Base-by-base conservation (phyloP, 2,797 vertebrate species). In the Otolemur crassicaudatus region DNA sequence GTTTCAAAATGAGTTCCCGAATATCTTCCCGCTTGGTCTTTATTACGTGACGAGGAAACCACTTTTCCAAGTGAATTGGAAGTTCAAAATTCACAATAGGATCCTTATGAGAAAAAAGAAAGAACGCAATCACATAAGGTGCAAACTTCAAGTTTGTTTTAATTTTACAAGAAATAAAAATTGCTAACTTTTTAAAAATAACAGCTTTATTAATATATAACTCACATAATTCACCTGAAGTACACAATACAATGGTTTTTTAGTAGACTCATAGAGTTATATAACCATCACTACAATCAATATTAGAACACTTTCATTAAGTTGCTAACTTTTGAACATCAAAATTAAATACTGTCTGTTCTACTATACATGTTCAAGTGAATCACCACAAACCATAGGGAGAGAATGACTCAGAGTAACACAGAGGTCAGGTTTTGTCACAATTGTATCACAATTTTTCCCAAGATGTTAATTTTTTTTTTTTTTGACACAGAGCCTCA, bases 21-120 rank as follows among this genome's bases (percentile, higher is more conserved):
- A 99, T 99, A 97, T 99, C 99, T 81, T 99, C 99, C 92, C 99
- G 98, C 98, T 99, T 99, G 97, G 98, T 98, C 96, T 99, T 99
- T 96, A 99, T 99, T 95, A 99, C 98, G 89, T 99, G 99, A 94
- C 99, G 99, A 95, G 99, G 98, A 97, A 99, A 99, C 99, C 99
- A 99, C 25, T 98, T 98, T 95, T 99, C 98, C 96, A 99, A 98
- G 56, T 98, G 98, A 96, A 99, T 97, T 0, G 99, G 99, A 70
- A 99, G 98, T 86, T 99, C 99, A 97, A 99, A 99, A 98, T 99
- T 99, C 98, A 99, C 98, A 95, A 99, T 99, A 7, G 99, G 99
- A 98, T 99, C 99, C 99, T 99, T 98, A 25, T 60, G 95, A 98
- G 46, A 98, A 69, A 94, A 94, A 97, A 96, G 65, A 97, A 95